These are phyloP conservation scores for Protonemura montana DNA, from an alignment of 2,888 invertebrate species.

Conservation along the genomic window DNA sequence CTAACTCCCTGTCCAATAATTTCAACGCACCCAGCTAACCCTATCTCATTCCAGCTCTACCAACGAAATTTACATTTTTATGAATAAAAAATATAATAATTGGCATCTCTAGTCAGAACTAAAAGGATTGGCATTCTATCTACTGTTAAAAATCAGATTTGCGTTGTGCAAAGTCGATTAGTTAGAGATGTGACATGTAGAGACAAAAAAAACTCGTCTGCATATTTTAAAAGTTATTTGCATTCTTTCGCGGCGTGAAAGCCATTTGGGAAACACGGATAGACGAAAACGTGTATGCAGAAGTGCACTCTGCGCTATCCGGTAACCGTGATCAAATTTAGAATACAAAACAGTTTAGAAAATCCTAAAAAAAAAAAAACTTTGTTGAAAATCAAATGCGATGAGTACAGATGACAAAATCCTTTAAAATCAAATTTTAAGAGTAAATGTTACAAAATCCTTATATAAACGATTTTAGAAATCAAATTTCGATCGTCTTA, in stretches of 20 bases:
- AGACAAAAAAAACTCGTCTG: not conserved
- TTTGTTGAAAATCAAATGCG: too few species aligned
- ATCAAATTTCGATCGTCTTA: too few species aligned
- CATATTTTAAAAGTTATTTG: not conserved
- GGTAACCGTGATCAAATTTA: too few species aligned
- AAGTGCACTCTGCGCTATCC: too few species aligned
- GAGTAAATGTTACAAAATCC: too few species aligned
- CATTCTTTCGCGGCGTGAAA: not conserved
- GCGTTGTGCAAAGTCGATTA: not conserved
- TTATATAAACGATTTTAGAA: too few species aligned
- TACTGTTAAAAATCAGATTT: not conserved
- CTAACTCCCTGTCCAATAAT: not conserved
- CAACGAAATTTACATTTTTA: not conserved
- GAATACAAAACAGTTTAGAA: too few species aligned
- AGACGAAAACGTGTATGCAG: too few species aligned
- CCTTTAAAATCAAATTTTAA: too few species aligned
- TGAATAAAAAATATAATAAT: constrained; percentile 9
- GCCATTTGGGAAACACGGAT: too few species aligned
- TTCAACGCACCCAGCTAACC: not conserved
- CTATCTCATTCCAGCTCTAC: not conserved
- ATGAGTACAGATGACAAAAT: too few species aligned
- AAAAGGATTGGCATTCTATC: not conserved
- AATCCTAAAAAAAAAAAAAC: too few species aligned
- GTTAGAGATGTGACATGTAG: not conserved
- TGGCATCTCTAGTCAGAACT: not conserved